These are phyloP conservation scores for Xiphophorus birchmanni DNA, from an alignment of 2,797 vertebrate species.

Conservation along the genomic window DNA sequence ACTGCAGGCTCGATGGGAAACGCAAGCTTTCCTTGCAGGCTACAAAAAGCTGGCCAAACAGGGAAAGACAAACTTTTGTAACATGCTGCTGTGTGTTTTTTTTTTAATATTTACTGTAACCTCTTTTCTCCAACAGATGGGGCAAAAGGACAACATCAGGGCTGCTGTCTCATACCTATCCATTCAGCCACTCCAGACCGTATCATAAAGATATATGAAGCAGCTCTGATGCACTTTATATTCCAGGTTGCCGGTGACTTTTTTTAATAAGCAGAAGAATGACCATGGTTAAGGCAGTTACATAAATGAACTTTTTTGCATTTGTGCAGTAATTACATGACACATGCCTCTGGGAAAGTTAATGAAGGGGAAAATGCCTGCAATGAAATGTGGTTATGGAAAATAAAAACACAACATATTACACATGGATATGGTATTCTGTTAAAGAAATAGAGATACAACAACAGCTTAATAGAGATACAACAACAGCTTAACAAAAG, in stretches of 20 bases:
- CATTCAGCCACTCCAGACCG: conserved; percentile 23
- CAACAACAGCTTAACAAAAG: conserved; percentile 16
- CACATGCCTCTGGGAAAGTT: conserved; percentile 61
- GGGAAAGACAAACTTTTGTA: conserved; percentile 43
- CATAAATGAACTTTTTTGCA: conserved; percentile 54
- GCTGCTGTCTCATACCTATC: conserved; percentile 22
- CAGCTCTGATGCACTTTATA: conserved; percentile 18
- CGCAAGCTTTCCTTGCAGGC: conserved; percentile 41
- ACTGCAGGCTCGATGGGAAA: conserved; percentile 40
- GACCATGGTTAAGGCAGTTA: conserved; percentile 60
- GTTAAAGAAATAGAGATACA: conserved; percentile 11
- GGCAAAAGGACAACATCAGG: conserved; percentile 72
- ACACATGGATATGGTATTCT: conserved; percentile 19
- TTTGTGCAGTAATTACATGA: conserved; percentile 65
- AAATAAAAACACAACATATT: conserved; percentile 37
- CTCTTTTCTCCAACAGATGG: conserved; percentile 78
- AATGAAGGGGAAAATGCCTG: conserved; percentile 69
- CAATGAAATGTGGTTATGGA: conserved; percentile 65
- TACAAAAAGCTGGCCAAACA: conserved; percentile 23
- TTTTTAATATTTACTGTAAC: conserved; percentile 40
- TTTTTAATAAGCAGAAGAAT: conserved; percentile 63
- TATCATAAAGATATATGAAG: conserved; percentile 26
- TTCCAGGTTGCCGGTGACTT: conserved; percentile 20
- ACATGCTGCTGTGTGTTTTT: conserved; percentile 13
- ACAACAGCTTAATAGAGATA: conserved; percentile 13